Conservation (phyloP, 2,797 vertebrate species). For the Mus minutoides region DNA sequence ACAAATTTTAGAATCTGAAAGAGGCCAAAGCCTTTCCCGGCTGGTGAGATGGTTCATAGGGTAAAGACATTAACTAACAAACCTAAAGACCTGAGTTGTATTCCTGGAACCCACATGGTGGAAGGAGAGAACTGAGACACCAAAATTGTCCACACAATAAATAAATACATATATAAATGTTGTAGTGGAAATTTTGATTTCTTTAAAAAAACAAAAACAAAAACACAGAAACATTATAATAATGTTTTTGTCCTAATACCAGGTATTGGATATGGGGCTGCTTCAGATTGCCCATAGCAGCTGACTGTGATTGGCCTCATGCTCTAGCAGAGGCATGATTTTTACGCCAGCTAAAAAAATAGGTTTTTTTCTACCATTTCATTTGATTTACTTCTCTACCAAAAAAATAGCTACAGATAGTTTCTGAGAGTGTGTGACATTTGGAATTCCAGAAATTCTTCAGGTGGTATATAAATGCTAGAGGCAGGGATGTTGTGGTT, state of each 20-base stretch:
- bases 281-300: background rate
- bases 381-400: too few species aligned
- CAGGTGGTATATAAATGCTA: background rate
- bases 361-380: too few species aligned
- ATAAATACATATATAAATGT: background rate
- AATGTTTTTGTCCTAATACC: background rate
- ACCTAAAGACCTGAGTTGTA: background rate
- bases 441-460: background rate
- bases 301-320: background rate
- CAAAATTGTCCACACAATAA: background rate
- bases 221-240: background rate
- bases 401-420: too few species aligned
- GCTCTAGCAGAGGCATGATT: background rate
- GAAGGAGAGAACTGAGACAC: background rate
- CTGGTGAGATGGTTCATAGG: background rate
- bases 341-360: too few species aligned
- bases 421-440: background rate
- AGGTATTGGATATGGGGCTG: background rate
- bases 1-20: background rate
- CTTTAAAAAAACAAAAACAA: background rate
- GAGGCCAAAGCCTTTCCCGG: background rate
- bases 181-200: background rate
- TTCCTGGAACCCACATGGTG: too few species aligned
- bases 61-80: background rate
- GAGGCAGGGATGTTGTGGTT: background rate